Percentiles rank a stretch among this genome's conserved stretches.
Evolutionary conservation across 2,797 vertebrate genomes (phyloP).

Genomic region (Tragelaphus oryx): DNA sequence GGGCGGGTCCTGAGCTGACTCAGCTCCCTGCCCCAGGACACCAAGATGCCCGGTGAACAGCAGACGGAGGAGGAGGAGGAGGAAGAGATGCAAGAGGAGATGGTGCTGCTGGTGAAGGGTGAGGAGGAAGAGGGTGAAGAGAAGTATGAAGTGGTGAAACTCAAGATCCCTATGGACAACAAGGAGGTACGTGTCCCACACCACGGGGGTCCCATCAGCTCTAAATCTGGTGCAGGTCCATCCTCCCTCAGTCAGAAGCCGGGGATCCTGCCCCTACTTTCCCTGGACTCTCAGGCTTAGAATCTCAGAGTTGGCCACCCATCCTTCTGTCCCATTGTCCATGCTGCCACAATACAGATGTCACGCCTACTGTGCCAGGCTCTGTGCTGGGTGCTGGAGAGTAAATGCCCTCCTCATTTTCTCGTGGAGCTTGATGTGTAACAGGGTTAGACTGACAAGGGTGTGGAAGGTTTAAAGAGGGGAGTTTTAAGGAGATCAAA

Average conservation of each 20-base stretch:
- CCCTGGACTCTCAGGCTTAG: background rate
- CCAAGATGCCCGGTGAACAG: constrained; percentile 72
- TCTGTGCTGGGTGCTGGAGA: background rate
- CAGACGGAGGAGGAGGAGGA: constrained; percentile 72
- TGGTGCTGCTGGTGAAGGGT: constrained; percentile 74
- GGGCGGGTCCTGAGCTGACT: constrained; percentile 56
- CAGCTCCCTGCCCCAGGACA: constrained; percentile 55
- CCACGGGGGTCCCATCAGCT: background rate
- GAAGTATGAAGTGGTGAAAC: constrained; percentile 75
- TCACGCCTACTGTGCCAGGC: background rate
- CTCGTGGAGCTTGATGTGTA: background rate
- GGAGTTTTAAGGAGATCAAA: background rate
- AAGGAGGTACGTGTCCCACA: constrained; percentile 69
- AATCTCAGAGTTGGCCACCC: background rate
- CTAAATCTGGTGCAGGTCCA: background rate
- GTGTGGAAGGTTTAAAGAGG: background rate
- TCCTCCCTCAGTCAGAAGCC: background rate
- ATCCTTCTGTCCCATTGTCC: background rate
- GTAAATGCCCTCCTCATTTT: background rate
- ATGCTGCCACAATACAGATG: background rate
- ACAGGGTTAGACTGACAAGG: background rate
- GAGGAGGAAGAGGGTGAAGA: constrained; percentile 73
- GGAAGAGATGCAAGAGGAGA: constrained; percentile 73
- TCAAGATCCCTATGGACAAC: constrained; percentile 76
- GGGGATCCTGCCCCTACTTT: background rate